A percentile compares a stretch with the other conserved stretches of the same genome.
Evolutionary conservation across 1,140 invertebrate species (phyloP).

Genomic region (Anastrepha ludens): DNA sequence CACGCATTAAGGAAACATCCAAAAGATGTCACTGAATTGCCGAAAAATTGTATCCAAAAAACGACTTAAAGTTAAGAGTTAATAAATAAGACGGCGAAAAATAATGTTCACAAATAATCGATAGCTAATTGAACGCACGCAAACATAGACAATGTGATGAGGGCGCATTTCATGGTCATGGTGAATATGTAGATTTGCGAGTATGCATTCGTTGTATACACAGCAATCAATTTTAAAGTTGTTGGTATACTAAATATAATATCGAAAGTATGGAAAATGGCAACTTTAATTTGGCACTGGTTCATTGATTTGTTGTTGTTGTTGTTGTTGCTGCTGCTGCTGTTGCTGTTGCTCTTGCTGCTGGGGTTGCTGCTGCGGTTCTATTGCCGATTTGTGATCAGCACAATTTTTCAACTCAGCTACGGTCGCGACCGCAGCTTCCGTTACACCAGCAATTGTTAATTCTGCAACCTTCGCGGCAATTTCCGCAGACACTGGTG

Average conservation of each 20-base stretch:
- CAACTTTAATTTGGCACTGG: constrained; percentile 29
- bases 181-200: too few relatives aligned
- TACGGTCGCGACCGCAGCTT: background rate
- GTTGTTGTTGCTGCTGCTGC: background rate
- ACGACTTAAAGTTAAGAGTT: too few relatives aligned
- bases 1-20: background rate
- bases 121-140: too few relatives aligned
- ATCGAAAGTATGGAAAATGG: background rate
- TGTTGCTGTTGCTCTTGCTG: too few relatives aligned
- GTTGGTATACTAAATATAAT: background rate
- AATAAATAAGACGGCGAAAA: too few relatives aligned
- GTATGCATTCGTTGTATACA: background rate
- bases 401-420: background rate
- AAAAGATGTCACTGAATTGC: too few relatives aligned
- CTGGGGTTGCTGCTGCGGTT: background rate
- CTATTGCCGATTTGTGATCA: background rate
- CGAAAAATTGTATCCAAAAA: too few relatives aligned
- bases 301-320: background rate
- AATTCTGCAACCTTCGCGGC: background rate
- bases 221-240: background rate
- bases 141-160: too few relatives aligned
- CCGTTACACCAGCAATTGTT: background rate
- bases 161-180: too few relatives aligned
- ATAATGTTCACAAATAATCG: too few relatives aligned
- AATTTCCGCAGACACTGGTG: background rate